A percentile compares a stretch with the other conserved stretches of the same genome.
These are phyloP conservation scores for Drosophila percnosoma DNA, from an alignment of 2,888 invertebrate genomes.

Conservation along the genomic window DNA sequence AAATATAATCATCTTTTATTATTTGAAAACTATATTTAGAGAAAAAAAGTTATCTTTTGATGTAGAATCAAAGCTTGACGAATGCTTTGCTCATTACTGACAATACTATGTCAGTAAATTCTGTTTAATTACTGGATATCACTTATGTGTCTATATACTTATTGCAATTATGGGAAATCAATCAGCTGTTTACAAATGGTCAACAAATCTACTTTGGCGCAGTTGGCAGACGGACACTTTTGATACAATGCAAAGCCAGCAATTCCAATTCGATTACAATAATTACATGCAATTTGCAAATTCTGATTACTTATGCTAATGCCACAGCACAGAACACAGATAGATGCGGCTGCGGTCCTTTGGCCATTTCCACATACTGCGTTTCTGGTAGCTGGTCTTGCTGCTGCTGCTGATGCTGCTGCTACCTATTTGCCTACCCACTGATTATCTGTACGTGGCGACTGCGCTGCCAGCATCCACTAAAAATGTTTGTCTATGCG, in stretches of 20 bases:
- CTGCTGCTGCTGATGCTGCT: constrained; percentile 28
- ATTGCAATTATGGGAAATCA: constrained; percentile 1
- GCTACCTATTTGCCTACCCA: constrained; percentile 54
- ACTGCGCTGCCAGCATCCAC: constrained; percentile 38
- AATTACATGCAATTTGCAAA: constrained; percentile 55
- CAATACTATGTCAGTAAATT: background rate
- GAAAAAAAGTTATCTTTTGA: too few species aligned
- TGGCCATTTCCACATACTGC: constrained; percentile 21
- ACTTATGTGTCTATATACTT: background rate
- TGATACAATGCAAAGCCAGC: constrained; percentile 11
- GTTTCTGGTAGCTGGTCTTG: constrained; percentile 56
- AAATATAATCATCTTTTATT: background rate
- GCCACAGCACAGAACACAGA: constrained; percentile 34
- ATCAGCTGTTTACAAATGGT: constrained; percentile 17
- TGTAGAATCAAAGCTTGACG: too few species aligned
- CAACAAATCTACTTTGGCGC: constrained; percentile 11
- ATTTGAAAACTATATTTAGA: too few species aligned
- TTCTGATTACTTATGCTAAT: constrained; percentile 66
- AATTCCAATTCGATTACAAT: constrained; percentile 34
- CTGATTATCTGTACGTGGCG: constrained; percentile 65
- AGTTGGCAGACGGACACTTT: constrained; percentile 3
- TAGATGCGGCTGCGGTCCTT: constrained; percentile 36
- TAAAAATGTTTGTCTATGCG: constrained; percentile 64
- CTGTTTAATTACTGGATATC: background rate
- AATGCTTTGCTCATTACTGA: background rate